phyloP scores from a whole-genome alignment of 2,888 invertebrate genomes.

The Cephus nigrinus region DNA sequence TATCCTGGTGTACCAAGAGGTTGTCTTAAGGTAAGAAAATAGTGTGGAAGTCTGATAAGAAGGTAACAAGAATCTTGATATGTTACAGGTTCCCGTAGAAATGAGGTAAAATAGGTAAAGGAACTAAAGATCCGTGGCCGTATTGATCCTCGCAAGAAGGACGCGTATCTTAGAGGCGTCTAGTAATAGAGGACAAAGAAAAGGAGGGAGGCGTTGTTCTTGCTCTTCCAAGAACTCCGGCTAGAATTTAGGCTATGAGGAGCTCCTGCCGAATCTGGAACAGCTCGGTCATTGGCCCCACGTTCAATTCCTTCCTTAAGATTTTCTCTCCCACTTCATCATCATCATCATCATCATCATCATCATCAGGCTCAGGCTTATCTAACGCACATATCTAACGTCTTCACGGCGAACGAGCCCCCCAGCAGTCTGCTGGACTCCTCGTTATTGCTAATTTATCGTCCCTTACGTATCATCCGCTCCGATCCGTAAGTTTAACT shows the following conservation, averaged over 20 bases:
- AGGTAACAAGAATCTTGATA: too few relatives aligned
- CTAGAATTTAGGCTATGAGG: constrained; percentile 65
- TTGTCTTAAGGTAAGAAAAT: background rate
- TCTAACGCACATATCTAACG: constrained; percentile 4
- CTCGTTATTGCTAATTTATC: constrained; percentile 6
- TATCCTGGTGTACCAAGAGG: background rate
- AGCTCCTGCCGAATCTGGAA: constrained; percentile 62
- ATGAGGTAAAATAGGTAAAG: background rate
- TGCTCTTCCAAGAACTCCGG: constrained; percentile 47
- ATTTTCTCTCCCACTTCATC: constrained; percentile 14
- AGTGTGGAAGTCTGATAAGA: background rate
- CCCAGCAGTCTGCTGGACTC: background rate
- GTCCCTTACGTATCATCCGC: background rate
- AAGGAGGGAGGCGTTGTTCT: constrained; percentile 15
- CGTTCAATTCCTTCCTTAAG: constrained; percentile 38
- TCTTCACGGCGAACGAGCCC: background rate
- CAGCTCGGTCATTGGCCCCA: constrained; percentile 59
- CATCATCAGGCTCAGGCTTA: background rate
- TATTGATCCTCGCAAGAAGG: background rate
- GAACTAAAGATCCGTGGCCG: background rate
- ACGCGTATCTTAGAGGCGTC: background rate
- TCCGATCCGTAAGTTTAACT: background rate
- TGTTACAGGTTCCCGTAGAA: background rate
- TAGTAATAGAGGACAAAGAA: background rate
- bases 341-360: too few relatives aligned